Percentiles rank a stretch among this genome's conserved stretches.
Evolutionary conservation across 1,140 invertebrate genomes (phyloP).

Genomic region (Aethina tumida): DNA sequence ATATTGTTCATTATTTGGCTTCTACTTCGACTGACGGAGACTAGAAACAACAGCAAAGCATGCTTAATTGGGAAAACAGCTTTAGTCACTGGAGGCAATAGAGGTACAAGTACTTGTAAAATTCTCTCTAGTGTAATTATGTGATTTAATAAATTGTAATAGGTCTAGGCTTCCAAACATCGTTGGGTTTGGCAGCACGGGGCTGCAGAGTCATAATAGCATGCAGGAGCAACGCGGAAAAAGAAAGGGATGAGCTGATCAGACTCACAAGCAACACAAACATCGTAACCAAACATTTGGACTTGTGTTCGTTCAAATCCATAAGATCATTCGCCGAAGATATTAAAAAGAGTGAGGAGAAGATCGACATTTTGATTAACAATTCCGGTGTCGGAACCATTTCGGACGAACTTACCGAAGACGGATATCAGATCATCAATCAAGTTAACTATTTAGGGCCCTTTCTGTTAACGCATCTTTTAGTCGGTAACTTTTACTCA

Average conservation of each 20-base stretch:
- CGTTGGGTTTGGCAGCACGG: constrained; percentile 61
- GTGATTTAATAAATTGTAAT: too few relatives aligned
- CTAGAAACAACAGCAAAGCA: constrained; percentile 23
- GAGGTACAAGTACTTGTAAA: constrained; percentile 32
- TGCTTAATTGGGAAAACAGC: constrained; percentile 54
- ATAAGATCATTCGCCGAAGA: constrained; percentile 40
- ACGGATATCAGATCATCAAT: constrained; percentile 47
- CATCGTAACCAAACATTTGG: constrained; percentile 33
- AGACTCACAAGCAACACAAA: constrained; percentile 25
- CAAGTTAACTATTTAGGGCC: constrained; percentile 53
- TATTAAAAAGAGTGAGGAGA: constrained; percentile 37
- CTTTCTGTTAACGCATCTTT: constrained; percentile 50
- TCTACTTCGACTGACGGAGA: too few relatives aligned
- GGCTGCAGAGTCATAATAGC: constrained; percentile 78
- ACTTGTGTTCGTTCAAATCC: constrained; percentile 39
- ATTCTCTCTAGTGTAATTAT: too few relatives aligned
- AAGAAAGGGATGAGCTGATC: constrained; percentile 35
- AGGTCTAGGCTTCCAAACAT: constrained; percentile 83
- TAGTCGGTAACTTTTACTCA: constrained; percentile 39
- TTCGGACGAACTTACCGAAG: constrained; percentile 37
- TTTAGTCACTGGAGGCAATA: constrained; percentile 79
- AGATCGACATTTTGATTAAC: constrained; percentile 54
- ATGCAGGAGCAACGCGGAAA: constrained; percentile 60
- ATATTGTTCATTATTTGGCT: too few relatives aligned
- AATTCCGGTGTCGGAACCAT: constrained; percentile 44